Percentiles rank a stretch among this genome's conserved stretches.
Evolutionary conservation across 2,888 invertebrate species (phyloP).

Genomic region (Onchidella celtica): DNA sequence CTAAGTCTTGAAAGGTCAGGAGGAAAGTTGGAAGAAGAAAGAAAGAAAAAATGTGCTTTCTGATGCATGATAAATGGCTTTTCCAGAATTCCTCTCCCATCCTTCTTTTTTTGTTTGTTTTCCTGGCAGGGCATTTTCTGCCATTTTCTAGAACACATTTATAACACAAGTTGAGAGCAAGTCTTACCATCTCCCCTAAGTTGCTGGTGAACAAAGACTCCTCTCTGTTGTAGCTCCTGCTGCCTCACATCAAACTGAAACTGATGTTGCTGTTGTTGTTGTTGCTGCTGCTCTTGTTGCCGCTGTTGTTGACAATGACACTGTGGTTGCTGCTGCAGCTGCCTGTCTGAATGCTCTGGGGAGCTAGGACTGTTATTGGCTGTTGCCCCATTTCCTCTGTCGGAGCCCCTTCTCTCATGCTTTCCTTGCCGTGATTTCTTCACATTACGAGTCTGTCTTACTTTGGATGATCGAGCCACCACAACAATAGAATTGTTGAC

Average conservation of each 20-base stretch:
- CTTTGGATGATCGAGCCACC: slow-evolving; percentile 76
- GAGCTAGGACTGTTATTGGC: background rate
- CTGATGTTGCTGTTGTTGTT: background rate
- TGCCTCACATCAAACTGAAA: background rate
- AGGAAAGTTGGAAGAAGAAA: no score
- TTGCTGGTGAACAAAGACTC: no score
- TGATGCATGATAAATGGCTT: no score
- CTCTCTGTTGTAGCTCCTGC: no score
- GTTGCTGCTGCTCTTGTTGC: background rate
- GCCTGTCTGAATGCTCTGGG: background rate
- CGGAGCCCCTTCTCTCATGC: background rate
- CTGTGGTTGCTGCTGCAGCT: background rate
- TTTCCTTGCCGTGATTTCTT: slow-evolving; percentile 28
- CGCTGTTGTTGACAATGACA: background rate
- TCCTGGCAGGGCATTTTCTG: no score
- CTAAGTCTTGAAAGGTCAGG: no score
- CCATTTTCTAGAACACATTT: no score
- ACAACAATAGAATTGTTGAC: slow-evolving; percentile 78
- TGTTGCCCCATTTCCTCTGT: background rate
- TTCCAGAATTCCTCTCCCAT: no score
- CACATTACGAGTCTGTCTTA: slow-evolving; percentile 38
- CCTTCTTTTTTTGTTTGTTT: no score
- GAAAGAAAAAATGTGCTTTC: no score
- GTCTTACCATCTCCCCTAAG: no score
- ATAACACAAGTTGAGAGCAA: no score